Conservation (phyloP, 2,888 invertebrate genomes). For the Petrophora chlorosata region DNA sequence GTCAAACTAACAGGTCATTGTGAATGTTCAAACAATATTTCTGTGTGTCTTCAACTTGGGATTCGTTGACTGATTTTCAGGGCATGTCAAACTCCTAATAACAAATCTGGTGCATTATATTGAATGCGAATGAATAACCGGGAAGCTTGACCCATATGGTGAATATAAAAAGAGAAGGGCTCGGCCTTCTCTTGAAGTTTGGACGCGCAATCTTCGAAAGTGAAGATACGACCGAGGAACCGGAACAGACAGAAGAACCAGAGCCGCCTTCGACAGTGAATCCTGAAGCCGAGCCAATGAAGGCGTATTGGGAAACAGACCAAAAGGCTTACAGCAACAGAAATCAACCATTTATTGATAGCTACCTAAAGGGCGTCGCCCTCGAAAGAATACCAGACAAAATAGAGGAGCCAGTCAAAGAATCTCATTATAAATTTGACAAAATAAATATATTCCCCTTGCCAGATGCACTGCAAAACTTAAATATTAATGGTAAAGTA, state of each 20-base stretch:
- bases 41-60: conserved; percentile 83
- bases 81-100: conserved; percentile 75
- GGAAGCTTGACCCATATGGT: conserved; percentile 73
- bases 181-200: conserved; percentile 73
- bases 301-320: conserved; percentile 77
- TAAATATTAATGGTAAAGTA: conserved; percentile 72
- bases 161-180: conserved; percentile 72
- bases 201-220: conserved; percentile 54
- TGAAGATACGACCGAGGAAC: conserved; percentile 55
- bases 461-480: conserved; percentile 61
- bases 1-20: conserved; percentile 61
- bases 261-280: conserved; percentile 41
- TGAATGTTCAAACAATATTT: conserved; percentile 67
- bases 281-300: conserved; percentile 66
- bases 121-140: conserved; percentile 67
- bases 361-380: conserved; percentile 62
- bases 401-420: conserved; percentile 67
- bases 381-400: conserved; percentile 72
- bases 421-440: conserved; percentile 75
- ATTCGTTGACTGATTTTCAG: conserved; percentile 83
- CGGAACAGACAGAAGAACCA: conserved; percentile 44
- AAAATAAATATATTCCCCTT: conserved; percentile 60
- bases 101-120: conserved; percentile 69
- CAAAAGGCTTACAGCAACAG: conserved; percentile 58
- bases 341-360: conserved; percentile 69